Conservation (phyloP, 1,140 invertebrate species). For the Macrobrachium rosenbergii region DNA sequence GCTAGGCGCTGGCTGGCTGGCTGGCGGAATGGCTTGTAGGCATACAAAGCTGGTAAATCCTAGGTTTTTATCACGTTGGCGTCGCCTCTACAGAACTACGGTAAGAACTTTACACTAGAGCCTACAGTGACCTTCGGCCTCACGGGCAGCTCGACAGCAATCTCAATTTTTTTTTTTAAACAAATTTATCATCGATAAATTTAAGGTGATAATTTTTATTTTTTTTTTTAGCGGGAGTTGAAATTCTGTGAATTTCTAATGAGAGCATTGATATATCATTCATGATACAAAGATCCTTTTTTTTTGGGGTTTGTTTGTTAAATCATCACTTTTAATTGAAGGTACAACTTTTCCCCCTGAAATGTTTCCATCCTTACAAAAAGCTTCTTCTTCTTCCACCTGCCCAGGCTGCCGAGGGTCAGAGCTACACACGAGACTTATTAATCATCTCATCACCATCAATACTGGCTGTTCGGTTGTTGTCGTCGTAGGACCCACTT, state of each 20-base stretch:
- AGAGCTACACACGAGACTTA: constrained; percentile 34
- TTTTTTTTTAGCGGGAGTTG: no score
- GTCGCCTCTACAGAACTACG: constrained; percentile 56
- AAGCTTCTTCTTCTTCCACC: no score
- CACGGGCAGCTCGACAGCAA: constrained; percentile 10
- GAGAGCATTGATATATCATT: no score
- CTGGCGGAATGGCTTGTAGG: constrained; percentile 57
- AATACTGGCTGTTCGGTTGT: no score
- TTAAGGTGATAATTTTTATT: not conserved
- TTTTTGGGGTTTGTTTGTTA: no score
- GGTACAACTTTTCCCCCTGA: no score
- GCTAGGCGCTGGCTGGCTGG: constrained; percentile 57
- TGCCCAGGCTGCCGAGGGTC: not conserved
- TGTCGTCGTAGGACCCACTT: no score
- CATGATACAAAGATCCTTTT: no score
- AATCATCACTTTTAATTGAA: no score
- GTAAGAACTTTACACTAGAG: constrained; percentile 51
- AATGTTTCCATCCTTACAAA: not conserved
- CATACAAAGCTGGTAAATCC: constrained; percentile 58
- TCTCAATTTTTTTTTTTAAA: not conserved
- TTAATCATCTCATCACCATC: no score
- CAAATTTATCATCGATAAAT: not conserved
- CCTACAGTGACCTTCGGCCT: constrained; percentile 54
- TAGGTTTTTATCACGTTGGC: constrained; percentile 60
- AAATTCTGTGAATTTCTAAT: no score